Conservation (phyloP, 2,888 invertebrate genomes). For the Uloborus plumipes region DNA sequence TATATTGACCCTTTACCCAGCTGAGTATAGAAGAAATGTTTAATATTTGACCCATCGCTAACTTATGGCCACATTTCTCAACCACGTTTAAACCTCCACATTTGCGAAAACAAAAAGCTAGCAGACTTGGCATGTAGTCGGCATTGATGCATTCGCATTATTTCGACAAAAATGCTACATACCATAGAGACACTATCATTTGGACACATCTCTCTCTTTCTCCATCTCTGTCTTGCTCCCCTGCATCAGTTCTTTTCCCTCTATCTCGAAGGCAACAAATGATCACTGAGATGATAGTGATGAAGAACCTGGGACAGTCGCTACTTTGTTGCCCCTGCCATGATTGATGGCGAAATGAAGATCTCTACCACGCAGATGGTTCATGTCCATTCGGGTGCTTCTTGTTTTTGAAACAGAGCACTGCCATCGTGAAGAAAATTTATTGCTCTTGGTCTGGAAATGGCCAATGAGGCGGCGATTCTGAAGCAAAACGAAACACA, state of each 20-base stretch:
- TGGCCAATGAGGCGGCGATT: too few relatives aligned
- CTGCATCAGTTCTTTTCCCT: constrained; percentile 48
- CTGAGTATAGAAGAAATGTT: too few relatives aligned
- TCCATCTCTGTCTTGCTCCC: neutral
- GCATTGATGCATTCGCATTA: neutral
- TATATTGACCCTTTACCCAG: too few relatives aligned
- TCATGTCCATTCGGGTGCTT: constrained; percentile 33
- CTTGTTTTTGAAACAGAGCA: constrained; percentile 49
- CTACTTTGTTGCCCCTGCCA: constrained; percentile 46
- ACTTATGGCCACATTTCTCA: too few relatives aligned
- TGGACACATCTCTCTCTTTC: constrained; percentile 25
- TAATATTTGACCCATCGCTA: too few relatives aligned
- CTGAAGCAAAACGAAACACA: too few relatives aligned
- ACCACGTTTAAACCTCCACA: too few relatives aligned
- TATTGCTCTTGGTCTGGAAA: neutral
- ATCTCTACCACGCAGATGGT: constrained; percentile 48
- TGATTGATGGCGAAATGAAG: constrained; percentile 59
- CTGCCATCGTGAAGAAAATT: constrained; percentile 33
- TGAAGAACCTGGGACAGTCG: constrained; percentile 51
- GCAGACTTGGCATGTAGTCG: too few relatives aligned
- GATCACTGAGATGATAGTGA: constrained; percentile 54
- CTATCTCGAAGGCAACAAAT: constrained; percentile 50
- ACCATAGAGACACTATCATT: constrained; percentile 49
- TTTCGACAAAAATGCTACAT: constrained; percentile 12
- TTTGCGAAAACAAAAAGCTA: too few relatives aligned